phyloP scores from a whole-genome alignment of 1,140 invertebrate genomes.

The Diprion similis region DNA sequence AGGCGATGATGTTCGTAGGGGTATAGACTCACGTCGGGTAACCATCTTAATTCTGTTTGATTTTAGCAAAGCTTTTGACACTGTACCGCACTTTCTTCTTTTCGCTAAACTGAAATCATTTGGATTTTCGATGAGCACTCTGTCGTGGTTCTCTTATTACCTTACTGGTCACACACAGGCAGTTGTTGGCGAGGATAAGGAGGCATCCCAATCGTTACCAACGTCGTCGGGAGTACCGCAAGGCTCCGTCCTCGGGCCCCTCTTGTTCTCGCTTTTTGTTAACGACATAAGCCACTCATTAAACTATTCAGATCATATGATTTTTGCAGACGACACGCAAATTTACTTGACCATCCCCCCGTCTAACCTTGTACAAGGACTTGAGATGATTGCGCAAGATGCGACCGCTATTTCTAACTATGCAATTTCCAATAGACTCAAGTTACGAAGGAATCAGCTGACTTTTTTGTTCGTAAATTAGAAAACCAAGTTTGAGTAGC shows the following conservation, averaged over 20 bases:
- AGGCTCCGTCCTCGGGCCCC: not conserved
- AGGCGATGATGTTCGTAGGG: constrained; percentile 13
- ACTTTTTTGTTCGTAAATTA: no score
- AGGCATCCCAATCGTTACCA: not conserved
- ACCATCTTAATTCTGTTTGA: no score
- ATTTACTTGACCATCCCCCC: not conserved
- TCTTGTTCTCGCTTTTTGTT: constrained; percentile 10
- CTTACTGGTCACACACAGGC: not conserved
- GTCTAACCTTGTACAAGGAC: not conserved
- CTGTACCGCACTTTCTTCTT: not conserved
- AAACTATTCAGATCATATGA: not conserved
- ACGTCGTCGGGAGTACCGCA: not conserved
- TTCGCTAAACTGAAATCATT: not conserved
- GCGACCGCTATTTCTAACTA: not conserved
- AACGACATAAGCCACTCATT: constrained; percentile 10
- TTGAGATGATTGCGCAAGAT: not conserved
- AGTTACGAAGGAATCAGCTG: no score
- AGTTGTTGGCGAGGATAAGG: not conserved
- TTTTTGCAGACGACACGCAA: constrained; percentile 11
- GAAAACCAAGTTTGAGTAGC: no score
- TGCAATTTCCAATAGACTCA: not conserved
- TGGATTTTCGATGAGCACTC: not conserved
- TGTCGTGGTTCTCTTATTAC: not conserved
- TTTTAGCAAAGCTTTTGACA: no score
- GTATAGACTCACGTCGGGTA: constrained; percentile 2